phyloP scores from a whole-genome alignment of 2,888 invertebrate genomes.

The Vesta saturnalis region DNA sequence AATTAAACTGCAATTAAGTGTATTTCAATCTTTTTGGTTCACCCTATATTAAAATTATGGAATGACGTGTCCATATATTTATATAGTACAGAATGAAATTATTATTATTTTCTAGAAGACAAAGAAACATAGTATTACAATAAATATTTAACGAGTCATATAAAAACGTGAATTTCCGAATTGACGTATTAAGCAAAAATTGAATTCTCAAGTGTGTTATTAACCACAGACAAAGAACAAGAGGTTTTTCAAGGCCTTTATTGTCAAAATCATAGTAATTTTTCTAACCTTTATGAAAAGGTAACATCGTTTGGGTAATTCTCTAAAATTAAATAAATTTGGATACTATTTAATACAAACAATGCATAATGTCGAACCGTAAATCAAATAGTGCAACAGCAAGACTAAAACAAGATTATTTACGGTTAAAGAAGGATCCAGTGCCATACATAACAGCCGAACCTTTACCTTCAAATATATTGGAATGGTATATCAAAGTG shows the following conservation, averaged over 20 bases:
- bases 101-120: too few species aligned
- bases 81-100: too few species aligned
- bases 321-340: background rate
- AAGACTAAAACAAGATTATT: conserved; percentile 94
- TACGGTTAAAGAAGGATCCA: conserved; percentile 94
- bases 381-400: conserved; percentile 76
- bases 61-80: too few species aligned
- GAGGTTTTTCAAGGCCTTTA: background rate
- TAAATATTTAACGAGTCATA: too few species aligned
- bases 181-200: too few species aligned
- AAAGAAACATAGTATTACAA: too few species aligned
- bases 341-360: background rate
- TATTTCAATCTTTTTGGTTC: too few species aligned
- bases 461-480: conserved; percentile 93
- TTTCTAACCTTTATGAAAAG: background rate
- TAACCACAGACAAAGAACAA: too few species aligned
- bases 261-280: background rate
- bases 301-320: background rate
- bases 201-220: too few species aligned
- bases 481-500: conserved; percentile 85
- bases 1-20: too few species aligned
- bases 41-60: too few species aligned
- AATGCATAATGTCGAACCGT: conserved; percentile 59
- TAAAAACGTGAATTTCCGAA: too few species aligned
- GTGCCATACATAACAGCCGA: conserved; percentile 96